These are phyloP conservation scores for Melanerpes aurifrons DNA, from an alignment of 2,113 vertebrate genomes.

Conservation along the genomic window DNA sequence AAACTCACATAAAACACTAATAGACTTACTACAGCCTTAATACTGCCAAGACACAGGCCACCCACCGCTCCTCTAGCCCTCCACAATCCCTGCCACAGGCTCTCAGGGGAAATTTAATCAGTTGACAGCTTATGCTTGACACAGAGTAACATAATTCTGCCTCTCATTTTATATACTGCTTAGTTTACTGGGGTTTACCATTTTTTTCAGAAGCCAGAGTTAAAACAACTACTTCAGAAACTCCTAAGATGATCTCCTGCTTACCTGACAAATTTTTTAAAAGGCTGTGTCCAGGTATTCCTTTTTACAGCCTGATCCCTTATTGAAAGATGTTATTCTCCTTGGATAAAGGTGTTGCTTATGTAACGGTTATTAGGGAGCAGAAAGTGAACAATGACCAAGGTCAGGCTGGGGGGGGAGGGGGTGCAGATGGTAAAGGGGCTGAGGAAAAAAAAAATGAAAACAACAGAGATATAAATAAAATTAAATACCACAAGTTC, in stretches of 20 bases:
- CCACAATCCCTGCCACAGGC: background rate
- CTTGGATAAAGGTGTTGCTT: background rate
- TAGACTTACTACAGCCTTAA: background rate
- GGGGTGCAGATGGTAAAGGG: no score
- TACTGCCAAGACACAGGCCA: background rate
- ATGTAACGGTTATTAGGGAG: fast-evolving
- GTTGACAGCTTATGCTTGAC: background rate
- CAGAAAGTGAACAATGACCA: background rate
- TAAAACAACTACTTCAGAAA: background rate
- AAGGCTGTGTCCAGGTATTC: background rate
- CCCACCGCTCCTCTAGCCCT: background rate
- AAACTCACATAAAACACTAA: background rate
- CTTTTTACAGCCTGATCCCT: background rate
- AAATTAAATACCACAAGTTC: background rate
- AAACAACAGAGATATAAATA: background rate
- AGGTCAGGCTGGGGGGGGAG: fast-evolving
- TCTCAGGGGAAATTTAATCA: background rate
- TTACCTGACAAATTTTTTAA: background rate
- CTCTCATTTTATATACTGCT: background rate
- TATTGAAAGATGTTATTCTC: background rate
- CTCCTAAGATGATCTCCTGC: background rate
- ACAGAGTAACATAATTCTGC: background rate
- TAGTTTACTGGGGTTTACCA: background rate
- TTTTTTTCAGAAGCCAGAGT: background rate
- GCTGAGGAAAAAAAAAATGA: no score